Conservation (phyloP, 2,797 vertebrate genomes). For the Mus spretus region DNA sequence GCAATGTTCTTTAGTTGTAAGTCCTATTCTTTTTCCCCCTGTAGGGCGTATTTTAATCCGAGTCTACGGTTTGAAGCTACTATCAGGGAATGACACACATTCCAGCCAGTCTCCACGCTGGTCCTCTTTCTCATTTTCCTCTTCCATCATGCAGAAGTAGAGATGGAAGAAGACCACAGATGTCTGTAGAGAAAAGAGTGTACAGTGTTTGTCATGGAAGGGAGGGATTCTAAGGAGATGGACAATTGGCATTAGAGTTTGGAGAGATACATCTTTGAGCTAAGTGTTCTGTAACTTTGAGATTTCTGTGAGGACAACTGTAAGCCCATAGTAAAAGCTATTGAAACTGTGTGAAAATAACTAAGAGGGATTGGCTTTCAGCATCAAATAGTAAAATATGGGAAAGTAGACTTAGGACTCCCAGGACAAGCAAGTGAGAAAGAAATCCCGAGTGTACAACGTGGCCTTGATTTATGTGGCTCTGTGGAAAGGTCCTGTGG, state of each 20-base stretch:
- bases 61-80: not conserved
- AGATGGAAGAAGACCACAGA: not conserved
- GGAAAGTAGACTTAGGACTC: not conserved
- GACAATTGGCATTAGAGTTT: not conserved
- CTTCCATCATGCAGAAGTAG: not conserved
- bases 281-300: conserved; percentile 16
- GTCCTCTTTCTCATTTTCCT: not conserved
- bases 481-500: not conserved
- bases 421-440: not conserved
- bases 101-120: not conserved
- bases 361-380: conserved; percentile 34
- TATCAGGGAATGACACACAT: not conserved
- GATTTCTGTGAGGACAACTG: conserved; percentile 10
- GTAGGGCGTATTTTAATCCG: not conserved
- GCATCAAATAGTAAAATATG: not conserved
- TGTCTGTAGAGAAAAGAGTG: not conserved
- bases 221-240: not conserved
- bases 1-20: not conserved
- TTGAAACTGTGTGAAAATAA: conserved; percentile 30
- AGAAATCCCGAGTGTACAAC: not conserved
- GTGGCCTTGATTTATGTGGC: not conserved
- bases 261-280: conserved; percentile 29
- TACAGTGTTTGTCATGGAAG: not conserved
- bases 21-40: not conserved
- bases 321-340: conserved; percentile 5